Evolutionary conservation across 2,113 vertebrate genomes (phyloP).

Genomic region (Macaca mulatta): DNA sequence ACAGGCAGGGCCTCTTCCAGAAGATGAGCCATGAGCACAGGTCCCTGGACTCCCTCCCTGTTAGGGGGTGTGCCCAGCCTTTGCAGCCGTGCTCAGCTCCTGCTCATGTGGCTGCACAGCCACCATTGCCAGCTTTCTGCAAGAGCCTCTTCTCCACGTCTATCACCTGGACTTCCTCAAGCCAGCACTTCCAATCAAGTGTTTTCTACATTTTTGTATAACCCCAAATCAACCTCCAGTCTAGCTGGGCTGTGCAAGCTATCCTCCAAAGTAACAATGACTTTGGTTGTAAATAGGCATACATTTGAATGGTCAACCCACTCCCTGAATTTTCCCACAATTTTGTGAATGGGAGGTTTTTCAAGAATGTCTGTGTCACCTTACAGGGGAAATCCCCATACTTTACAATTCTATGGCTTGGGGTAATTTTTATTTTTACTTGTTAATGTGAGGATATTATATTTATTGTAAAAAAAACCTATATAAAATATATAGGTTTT

Average conservation of each 20-base stretch:
- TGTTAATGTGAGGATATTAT: background rate
- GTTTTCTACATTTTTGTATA: background rate
- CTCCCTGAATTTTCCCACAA: background rate
- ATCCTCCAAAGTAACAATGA: rapidly evolving
- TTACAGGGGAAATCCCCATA: background rate
- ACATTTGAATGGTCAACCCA: rapidly evolving
- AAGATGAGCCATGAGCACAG: background rate
- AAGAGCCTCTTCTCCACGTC: background rate
- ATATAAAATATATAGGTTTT: background rate
- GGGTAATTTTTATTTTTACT: background rate
- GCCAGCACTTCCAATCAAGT: background rate
- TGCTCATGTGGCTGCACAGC: rapidly evolving
- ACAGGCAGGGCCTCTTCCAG: background rate
- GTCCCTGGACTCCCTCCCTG: background rate
- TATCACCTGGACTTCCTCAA: background rate
- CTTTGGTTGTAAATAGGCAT: background rate
- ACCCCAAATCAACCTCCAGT: background rate
- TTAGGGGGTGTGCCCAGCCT: rapidly evolving
- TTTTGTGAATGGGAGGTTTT: background rate
- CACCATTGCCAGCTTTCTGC: background rate
- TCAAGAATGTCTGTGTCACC: background rate
- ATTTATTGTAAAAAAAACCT: background rate
- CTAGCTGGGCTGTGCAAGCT: background rate
- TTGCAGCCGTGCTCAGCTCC: no score
- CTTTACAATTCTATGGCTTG: background rate